phyloP scores from a whole-genome alignment of 2,113 vertebrate genomes.

The Sceloporus tristichus region DNA sequence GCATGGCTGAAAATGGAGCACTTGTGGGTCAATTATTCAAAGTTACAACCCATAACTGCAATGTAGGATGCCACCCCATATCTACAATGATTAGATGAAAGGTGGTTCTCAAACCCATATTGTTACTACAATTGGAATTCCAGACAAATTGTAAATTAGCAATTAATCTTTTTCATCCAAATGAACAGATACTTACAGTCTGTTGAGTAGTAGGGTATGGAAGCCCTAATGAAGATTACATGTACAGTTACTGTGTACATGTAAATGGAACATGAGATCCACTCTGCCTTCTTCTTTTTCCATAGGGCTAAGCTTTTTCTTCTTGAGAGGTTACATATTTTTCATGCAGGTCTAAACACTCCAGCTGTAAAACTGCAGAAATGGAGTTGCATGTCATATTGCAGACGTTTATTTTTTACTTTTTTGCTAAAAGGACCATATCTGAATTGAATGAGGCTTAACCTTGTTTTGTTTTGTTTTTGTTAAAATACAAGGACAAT shows the following conservation, averaged over 20 bases:
- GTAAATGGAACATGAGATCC: background rate
- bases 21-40: no score
- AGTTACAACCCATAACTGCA: background rate
- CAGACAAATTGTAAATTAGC: background rate
- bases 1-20: no score
- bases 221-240: background rate
- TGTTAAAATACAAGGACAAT: conserved; percentile 66
- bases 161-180: conserved; percentile 22
- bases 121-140: background rate
- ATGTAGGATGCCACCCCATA: background rate
- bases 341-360: background rate
- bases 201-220: background rate
- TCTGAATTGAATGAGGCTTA: conserved; percentile 47
- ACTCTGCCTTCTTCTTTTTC: background rate
- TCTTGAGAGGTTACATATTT: background rate
- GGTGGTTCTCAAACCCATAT: fast-evolving
- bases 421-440: conserved; percentile 18
- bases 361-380: background rate
- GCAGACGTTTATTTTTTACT: background rate
- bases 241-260: background rate
- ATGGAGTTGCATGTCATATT: background rate
- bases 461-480: conserved; percentile 46
- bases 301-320: background rate
- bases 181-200: background rate
- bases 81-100: background rate